Evolutionary conservation across 2,113 vertebrate species (phyloP), one percentile per base, ranked within the genome.

Genomic region (Sphyrna mokarran): DNA sequence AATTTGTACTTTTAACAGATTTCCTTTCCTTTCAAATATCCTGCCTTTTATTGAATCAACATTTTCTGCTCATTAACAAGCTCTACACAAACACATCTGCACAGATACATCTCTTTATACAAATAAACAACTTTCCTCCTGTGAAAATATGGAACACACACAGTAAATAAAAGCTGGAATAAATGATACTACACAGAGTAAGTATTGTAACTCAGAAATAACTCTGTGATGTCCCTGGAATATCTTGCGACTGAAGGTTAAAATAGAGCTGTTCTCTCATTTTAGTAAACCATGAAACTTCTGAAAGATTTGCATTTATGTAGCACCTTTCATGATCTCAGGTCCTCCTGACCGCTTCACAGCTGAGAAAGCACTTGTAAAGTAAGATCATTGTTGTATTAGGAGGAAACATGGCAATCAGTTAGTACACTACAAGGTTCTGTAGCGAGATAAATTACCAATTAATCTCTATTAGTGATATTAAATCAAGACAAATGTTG

Each of bases 41-140:
- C 54, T n/a, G 37, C 29, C 29, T 61, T 89, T 54, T 87, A 93
- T 22, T 37, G 61, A 66, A 66, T 66, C 5, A 93, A 61, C 89
- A 93, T 93, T 93, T 93, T 93, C n/a, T 68, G 89, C 89, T 66
- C 29, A 40, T 66, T 66, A 66, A 66, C n/a, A 66, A 66, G 20
- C 58, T 93, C 33, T 93, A 66, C 61, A 66, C n/a, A 93, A 93
- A 93, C 89, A 66, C 85, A 63, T 63, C 18, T 16, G 33, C 89
- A 66, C 33, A 37, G 61, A 66, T 33, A 68, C 14, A 93, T 22
- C 89, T 66, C 89, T 37, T 89, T 37, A 16, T 33, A 83, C 37
- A 58, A 61, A 40, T 54, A 93, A 63, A 66, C 5, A 63, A 37
- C 14, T 61, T 63, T 18, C 7, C 0, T 37, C 89, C 61, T 22